Conservation (phyloP, 2,113 vertebrate genomes). For the Murina feae region DNA sequence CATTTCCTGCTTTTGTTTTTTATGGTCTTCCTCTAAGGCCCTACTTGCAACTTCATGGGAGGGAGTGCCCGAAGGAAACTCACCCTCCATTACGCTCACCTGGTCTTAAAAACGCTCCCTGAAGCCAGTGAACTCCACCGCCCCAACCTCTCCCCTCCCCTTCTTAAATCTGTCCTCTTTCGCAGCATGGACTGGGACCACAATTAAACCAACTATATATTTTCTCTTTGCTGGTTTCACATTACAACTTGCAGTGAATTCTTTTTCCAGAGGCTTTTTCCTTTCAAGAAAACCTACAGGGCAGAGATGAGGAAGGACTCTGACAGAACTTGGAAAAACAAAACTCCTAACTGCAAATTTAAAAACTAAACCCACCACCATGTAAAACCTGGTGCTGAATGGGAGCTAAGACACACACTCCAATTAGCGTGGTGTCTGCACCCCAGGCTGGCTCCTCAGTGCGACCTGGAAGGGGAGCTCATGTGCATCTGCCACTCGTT, state of each 20-base stretch:
- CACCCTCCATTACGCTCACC: too few relatives aligned
- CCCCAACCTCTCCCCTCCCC: background rate
- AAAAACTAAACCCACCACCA: background rate
- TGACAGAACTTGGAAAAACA: background rate
- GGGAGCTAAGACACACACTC: background rate
- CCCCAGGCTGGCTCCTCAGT: background rate
- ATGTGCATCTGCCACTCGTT: background rate
- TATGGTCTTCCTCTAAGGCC: background rate
- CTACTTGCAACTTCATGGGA: background rate
- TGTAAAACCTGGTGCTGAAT: background rate
- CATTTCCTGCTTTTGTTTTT: background rate
- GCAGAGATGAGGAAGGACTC: background rate
- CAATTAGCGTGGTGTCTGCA: background rate
- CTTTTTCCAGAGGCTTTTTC: constrained; percentile 6
- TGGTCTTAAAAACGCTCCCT: background rate
- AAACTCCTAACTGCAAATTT: background rate
- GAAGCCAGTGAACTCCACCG: background rate
- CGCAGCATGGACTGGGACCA: background rate
- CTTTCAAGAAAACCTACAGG: constrained; percentile 30
- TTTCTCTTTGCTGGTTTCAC: background rate
- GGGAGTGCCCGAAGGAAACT: background rate
- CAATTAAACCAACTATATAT: background rate
- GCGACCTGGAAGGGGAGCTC: too few relatives aligned
- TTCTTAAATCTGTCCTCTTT: background rate
- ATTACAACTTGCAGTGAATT: background rate